Evolutionary conservation across 2,797 vertebrate species (phyloP).

Genomic region (Pangasius mekongensis): DNA sequence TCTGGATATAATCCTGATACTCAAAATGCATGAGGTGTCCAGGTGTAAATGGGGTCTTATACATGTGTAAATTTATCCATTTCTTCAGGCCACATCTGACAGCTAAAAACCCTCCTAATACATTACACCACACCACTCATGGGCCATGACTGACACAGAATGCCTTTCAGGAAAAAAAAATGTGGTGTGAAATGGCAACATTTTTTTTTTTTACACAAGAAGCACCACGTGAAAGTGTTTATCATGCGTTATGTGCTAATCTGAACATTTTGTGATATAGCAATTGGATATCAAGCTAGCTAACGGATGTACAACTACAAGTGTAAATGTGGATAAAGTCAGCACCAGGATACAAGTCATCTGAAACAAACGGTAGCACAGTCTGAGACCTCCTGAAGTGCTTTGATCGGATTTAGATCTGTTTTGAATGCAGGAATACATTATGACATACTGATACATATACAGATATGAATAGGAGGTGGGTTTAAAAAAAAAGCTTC

Average conservation of each 20-base stretch:
- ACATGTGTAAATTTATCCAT: conserved; percentile 21
- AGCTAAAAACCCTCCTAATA: conserved; percentile 5
- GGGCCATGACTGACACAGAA: background rate
- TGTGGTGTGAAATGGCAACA: background rate
- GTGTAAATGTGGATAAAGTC: background rate
- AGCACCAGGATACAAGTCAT: background rate
- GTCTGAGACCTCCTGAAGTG: background rate
- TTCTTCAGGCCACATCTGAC: conserved; percentile 14
- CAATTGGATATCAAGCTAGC: background rate
- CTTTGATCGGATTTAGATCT: background rate
- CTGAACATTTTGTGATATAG: background rate
- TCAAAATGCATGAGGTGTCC: conserved; percentile 31
- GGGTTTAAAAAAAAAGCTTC: background rate
- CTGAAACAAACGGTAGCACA: background rate
- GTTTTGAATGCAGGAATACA: background rate
- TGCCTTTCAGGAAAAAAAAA: background rate
- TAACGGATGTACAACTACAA: background rate
- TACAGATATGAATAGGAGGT: background rate
- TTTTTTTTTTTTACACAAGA: background rate
- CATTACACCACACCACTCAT: background rate
- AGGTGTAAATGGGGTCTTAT: conserved; percentile 22
- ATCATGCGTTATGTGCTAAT: background rate
- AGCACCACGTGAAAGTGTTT: background rate
- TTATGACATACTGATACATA: background rate
- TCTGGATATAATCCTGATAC: conserved; percentile 6